A percentile compares a stretch with the other conserved stretches of the same genome.
Evolutionary conservation across 1,140 invertebrate genomes (phyloP).

Genomic region (Drosophila persimilis): DNA sequence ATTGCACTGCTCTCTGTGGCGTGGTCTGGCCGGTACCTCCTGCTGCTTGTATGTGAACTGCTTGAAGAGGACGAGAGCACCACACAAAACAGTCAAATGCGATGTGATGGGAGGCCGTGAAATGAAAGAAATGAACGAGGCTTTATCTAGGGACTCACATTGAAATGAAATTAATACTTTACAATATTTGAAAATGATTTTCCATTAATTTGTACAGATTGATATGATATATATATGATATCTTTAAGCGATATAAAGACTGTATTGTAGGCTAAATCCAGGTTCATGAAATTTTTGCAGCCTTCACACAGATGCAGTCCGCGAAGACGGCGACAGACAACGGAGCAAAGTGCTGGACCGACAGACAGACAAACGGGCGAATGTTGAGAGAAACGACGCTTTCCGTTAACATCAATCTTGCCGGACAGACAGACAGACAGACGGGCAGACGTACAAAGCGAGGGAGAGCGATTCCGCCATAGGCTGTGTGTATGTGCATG

Average conservation of each 20-base stretch:
- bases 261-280: too few relatives aligned
- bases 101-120: too few relatives aligned
- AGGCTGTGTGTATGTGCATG: constrained; percentile 41
- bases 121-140: background rate
- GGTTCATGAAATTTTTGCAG: background rate
- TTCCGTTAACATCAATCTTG: constrained; percentile 83
- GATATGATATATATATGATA: too few relatives aligned
- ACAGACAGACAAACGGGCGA: background rate
- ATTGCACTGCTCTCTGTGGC: constrained; percentile 8
- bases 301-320: constrained; percentile 24
- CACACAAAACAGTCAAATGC: constrained; percentile 39
- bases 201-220: too few relatives aligned
- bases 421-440: constrained; percentile 41
- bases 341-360: background rate
- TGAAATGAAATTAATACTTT: background rate
- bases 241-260: too few relatives aligned
- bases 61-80: constrained; percentile 45
- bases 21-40: too few relatives aligned
- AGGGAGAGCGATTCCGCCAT: constrained; percentile 16
- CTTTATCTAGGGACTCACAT: background rate
- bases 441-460: constrained; percentile 22
- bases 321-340: constrained; percentile 52
- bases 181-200: background rate
- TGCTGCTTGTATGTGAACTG: constrained; percentile 28
- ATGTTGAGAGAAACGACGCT: constrained; percentile 69